Percentiles rank a stretch among this genome's conserved stretches.
Evolutionary conservation across 2,888 invertebrate genomes (phyloP).

Genomic region (Ceramica pisi): DNA sequence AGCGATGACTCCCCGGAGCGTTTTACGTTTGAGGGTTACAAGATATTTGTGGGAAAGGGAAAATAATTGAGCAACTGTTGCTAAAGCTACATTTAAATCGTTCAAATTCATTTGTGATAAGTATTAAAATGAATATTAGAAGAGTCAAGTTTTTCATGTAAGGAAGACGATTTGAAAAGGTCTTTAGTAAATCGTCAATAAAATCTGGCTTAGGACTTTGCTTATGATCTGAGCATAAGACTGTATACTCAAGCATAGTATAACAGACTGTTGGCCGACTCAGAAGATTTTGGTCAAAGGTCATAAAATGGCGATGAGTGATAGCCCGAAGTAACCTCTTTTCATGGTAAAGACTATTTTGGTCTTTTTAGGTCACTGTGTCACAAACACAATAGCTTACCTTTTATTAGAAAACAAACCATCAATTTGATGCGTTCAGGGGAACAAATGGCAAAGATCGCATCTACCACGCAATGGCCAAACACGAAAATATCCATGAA

Average conservation of each 20-base stretch:
- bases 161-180: not conserved
- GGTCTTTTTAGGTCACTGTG: conserved; percentile 39
- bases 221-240: not conserved
- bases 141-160: conserved; percentile 1
- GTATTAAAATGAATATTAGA: not conserved
- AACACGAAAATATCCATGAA: conserved; percentile 20
- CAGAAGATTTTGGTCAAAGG: conserved; percentile 10
- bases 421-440: conserved; percentile 37
- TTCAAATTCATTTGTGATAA: not conserved
- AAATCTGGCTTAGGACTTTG: not conserved
- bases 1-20: conserved; percentile 43
- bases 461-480: conserved; percentile 22
- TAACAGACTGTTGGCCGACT: not conserved
- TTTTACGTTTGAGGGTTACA: conserved; percentile 28
- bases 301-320: conserved; percentile 9
- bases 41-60: conserved; percentile 23
- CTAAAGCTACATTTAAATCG: not conserved
- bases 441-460: conserved; percentile 43
- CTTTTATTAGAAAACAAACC: conserved; percentile 35
- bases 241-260: too few relatives aligned
- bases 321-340: conserved; percentile 21
- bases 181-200: not conserved
- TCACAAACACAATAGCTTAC: conserved; percentile 23
- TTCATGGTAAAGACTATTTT: conserved; percentile 3
- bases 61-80: conserved; percentile 3